phyloP scores from a whole-genome alignment of 1,140 invertebrate species.

The Limonius californicus region DNA sequence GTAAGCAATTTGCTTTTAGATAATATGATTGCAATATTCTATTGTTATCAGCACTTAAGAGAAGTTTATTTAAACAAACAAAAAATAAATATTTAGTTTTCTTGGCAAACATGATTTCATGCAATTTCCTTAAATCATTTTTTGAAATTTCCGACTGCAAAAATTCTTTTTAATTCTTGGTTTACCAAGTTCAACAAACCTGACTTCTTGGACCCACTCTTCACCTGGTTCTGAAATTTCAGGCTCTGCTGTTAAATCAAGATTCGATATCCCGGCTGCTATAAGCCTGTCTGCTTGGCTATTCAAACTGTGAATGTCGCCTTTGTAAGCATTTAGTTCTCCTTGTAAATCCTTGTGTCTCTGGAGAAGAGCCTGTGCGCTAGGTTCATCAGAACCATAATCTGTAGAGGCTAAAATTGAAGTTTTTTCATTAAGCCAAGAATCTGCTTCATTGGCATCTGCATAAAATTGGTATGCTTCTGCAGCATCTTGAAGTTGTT shows the following conservation, averaged over 20 bases:
- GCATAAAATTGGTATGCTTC: constrained; percentile 94
- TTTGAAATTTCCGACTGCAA: too few species aligned
- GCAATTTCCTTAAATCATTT: too few species aligned
- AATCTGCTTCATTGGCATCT: constrained; percentile 96
- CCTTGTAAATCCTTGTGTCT: constrained; percentile 85
- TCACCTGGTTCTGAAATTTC: constrained; percentile 61
- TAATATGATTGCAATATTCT: too few species aligned
- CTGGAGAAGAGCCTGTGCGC: constrained; percentile 79
- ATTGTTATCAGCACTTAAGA: too few species aligned
- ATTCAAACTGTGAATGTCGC: constrained; percentile 84
- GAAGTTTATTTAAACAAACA: too few species aligned
- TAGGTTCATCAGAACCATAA: constrained; percentile 85
- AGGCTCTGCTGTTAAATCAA: constrained; percentile 54
- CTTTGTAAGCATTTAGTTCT: constrained; percentile 86
- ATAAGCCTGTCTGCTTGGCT: constrained; percentile 79
- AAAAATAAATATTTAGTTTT: too few species aligned
- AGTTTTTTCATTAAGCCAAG: constrained; percentile 93
- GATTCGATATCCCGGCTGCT: constrained; percentile 58
- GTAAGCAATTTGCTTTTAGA: too few species aligned
- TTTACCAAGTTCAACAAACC: too few species aligned
- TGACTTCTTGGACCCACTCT: constrained; percentile 40
- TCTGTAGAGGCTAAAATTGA: constrained; percentile 83
- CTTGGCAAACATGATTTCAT: too few species aligned
- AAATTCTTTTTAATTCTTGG: too few species aligned
- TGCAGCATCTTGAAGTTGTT: constrained; percentile 88